These are phyloP conservation scores for Melieria picta DNA, from an alignment of 2,888 invertebrate genomes.

Conservation along the genomic window DNA sequence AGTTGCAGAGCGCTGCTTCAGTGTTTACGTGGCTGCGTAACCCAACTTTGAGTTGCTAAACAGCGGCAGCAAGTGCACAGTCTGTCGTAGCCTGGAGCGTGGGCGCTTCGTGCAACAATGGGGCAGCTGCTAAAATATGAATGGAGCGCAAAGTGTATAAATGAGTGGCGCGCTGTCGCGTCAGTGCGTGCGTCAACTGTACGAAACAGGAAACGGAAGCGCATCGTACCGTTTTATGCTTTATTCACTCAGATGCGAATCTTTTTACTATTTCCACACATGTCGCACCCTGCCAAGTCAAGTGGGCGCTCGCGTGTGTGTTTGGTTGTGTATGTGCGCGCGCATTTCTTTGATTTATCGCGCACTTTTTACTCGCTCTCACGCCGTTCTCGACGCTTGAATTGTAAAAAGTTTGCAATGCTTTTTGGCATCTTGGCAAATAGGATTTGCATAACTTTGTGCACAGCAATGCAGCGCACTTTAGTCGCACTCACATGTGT, in stretches of 20 bases:
- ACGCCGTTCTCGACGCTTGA: too few relatives aligned
- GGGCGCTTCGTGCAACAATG: neutral
- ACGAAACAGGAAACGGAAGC: constrained; percentile 42
- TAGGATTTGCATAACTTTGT: neutral
- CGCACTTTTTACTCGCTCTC: too few relatives aligned
- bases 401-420: too few relatives aligned
- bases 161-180: neutral
- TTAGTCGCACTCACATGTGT: neutral
- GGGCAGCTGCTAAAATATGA: too few relatives aligned
- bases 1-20: too few relatives aligned
- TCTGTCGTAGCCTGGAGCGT: constrained; percentile 41
- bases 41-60: neutral
- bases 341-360: neutral
- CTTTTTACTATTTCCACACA: too few relatives aligned
- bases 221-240: constrained; percentile 38
- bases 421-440: too few relatives aligned
- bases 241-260: constrained; percentile 1
- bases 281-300: neutral
- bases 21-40: too few relatives aligned
- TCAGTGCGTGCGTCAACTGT: constrained; percentile 10
- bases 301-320: neutral
- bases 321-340: neutral
- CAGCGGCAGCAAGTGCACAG: constrained; percentile 42
- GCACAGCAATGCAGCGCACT: neutral
- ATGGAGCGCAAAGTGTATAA: too few relatives aligned